phyloP scores from a whole-genome alignment of 2,113 vertebrate species.

The Dolichotis patagonum region DNA sequence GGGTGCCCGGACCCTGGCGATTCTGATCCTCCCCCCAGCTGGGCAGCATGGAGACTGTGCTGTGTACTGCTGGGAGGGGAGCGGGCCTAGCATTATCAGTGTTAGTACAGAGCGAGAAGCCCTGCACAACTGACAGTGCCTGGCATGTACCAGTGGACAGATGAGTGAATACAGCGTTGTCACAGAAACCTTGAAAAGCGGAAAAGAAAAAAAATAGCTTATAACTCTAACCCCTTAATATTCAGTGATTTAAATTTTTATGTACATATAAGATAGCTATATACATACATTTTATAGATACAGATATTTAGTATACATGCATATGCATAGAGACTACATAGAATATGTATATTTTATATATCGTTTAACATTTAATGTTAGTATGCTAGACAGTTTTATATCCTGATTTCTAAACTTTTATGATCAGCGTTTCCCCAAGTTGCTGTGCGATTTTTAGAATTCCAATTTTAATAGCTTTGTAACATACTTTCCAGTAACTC shows the following conservation, averaged over 20 bases:
- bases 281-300: background rate
- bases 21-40: accelerated
- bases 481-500: background rate
- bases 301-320: background rate
- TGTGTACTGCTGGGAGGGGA: background rate
- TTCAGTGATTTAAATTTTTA: background rate
- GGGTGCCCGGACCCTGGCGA: no score
- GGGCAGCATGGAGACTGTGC: background rate
- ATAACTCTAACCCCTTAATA: background rate
- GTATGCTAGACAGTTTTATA: background rate
- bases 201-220: background rate
- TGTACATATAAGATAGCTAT: background rate
- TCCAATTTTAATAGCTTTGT: background rate
- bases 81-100: background rate
- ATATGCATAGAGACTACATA: background rate
- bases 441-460: background rate
- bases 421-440: background rate
- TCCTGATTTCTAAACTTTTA: conserved; percentile 36
- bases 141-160: background rate
- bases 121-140: background rate
- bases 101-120: background rate
- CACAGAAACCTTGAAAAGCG: background rate
- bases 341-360: background rate
- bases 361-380: conserved; percentile 1
- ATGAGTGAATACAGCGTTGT: background rate